phyloP scores from a whole-genome alignment of 2,888 invertebrate species.

The Pollenia griseotomentosa region DNA sequence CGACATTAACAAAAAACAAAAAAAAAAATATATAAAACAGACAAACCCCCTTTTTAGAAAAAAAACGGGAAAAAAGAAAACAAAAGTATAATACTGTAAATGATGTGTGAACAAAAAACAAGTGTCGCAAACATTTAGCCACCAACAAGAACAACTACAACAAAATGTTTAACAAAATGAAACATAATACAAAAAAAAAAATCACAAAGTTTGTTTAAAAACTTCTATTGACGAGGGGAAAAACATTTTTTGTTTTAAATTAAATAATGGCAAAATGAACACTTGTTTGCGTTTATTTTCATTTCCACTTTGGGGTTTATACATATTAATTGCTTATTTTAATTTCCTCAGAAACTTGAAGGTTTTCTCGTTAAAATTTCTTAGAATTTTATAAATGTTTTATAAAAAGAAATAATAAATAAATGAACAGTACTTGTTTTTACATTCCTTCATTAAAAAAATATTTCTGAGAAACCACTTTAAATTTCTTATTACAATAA shows the following conservation, averaged over 20 bases:
- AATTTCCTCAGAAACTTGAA: not conserved
- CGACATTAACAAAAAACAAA: slow-evolving; percentile 19
- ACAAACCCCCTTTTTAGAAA: slow-evolving; percentile 14
- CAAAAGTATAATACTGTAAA: slow-evolving; percentile 52
- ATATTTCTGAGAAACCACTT: not conserved
- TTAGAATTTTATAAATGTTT: not conserved
- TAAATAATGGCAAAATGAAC: slow-evolving; percentile 43
- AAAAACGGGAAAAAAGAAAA: not conserved
- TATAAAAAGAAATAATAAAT: not conserved
- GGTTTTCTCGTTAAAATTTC: not conserved
- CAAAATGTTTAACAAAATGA: slow-evolving; percentile 25
- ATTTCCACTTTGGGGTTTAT: not conserved
- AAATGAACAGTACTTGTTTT: not conserved
- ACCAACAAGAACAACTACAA: slow-evolving; percentile 44
- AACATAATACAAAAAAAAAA: slow-evolving; percentile 31
- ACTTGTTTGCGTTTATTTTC: slow-evolving; percentile 8
- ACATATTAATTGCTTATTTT: not conserved
- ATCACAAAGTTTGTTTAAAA: slow-evolving; percentile 33
- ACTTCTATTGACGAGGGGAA: slow-evolving; percentile 32
- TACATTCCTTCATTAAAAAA: not conserved
- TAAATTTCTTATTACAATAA: too few species aligned
- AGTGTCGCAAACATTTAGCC: slow-evolving; percentile 64
- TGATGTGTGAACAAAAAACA: slow-evolving; percentile 67
- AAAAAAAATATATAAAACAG: not conserved
- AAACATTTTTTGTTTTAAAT: slow-evolving; percentile 46